Conservation (phyloP, 1,140 invertebrate genomes). For the Lepidurus arcticus region DNA sequence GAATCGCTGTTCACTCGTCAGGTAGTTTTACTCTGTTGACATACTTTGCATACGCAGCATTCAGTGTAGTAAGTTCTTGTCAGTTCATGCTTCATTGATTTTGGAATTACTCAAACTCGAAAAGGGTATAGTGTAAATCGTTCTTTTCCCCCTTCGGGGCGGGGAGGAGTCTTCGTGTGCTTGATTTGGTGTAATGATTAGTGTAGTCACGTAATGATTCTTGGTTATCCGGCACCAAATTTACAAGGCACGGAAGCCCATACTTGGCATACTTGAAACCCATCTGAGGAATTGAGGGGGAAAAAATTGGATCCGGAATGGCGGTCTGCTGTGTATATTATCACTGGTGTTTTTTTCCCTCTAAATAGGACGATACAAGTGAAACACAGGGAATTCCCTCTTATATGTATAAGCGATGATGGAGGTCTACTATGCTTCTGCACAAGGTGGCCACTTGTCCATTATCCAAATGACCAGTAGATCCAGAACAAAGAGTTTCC, state of each 20-base stretch:
- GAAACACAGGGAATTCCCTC: neutral
- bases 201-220: neutral
- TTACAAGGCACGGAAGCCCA: neutral
- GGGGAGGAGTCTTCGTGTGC: too few relatives aligned
- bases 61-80: neutral
- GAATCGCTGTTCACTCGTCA: neutral
- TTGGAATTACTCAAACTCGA: neutral
- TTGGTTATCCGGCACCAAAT: neutral
- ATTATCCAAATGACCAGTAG: slow-evolving; percentile 18
- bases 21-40: neutral
- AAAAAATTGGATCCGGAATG: neutral
- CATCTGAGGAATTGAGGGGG: neutral
- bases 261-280: neutral
- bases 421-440: neutral
- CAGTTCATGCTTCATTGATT: neutral
- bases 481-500: slow-evolving; percentile 14
- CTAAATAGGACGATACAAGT: too few relatives aligned
- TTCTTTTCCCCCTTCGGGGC: too few relatives aligned
- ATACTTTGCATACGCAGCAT: neutral
- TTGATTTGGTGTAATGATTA: too few relatives aligned
- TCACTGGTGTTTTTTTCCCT: too few relatives aligned
- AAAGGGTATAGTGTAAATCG: neutral
- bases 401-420: neutral
- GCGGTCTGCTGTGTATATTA: neutral
- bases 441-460: slow-evolving; percentile 9